Conservation (phyloP, 2,888 invertebrate species). For the Ophion costatus region DNA sequence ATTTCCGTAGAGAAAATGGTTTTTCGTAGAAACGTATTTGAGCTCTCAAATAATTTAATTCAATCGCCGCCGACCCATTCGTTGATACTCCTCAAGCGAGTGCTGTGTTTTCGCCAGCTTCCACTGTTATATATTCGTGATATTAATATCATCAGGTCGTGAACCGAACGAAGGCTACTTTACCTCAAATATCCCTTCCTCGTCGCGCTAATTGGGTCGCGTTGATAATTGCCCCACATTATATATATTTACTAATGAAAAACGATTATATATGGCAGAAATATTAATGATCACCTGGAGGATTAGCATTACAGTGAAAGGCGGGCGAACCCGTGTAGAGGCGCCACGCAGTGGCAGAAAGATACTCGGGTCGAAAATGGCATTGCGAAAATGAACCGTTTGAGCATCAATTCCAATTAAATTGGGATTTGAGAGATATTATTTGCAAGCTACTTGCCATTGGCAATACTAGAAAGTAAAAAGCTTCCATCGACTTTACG, state of each 20-base stretch:
- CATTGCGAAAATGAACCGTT: background rate
- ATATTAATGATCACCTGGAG: background rate
- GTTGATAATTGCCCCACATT: background rate
- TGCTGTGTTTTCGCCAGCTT: background rate
- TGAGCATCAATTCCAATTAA: background rate
- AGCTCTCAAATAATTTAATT: background rate
- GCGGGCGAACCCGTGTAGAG: no score
- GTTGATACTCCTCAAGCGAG: background rate
- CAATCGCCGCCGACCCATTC: background rate
- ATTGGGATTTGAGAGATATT: no score
- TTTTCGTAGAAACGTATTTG: background rate
- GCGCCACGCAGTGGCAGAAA: background rate
- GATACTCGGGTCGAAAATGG: background rate
- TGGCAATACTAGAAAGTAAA: no score
- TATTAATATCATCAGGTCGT: background rate
- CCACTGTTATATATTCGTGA: background rate
- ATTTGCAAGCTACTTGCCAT: no score
- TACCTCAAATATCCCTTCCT: background rate
- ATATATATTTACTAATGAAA: background rate
- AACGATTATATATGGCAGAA: background rate
- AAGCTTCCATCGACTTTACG: no score
- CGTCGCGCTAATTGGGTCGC: background rate
- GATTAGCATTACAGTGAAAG: background rate
- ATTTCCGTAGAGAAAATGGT: background rate
- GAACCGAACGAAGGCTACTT: background rate